Evolutionary conservation across 2,113 vertebrate species (phyloP).

Genomic region (Saguinus imperator): DNA sequence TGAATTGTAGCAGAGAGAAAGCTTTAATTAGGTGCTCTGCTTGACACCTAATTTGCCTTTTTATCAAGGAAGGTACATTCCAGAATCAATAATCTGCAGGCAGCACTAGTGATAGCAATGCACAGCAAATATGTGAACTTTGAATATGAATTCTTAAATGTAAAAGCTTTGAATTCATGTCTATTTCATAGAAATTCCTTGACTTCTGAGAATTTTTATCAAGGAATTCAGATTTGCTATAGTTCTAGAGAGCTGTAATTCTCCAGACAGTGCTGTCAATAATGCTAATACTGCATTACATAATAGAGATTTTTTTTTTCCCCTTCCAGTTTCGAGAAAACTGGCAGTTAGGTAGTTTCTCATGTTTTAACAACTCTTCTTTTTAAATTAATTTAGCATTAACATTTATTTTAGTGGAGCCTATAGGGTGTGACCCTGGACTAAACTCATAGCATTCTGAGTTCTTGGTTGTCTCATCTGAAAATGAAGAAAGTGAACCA

Average conservation of each 20-base stretch:
- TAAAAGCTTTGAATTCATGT: conserved; percentile 30
- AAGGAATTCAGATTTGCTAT: conserved; percentile 16
- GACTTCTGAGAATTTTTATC: conserved; percentile 33
- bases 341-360: background rate
- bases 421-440: background rate
- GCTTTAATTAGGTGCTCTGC: conserved; percentile 53
- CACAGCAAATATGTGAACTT: background rate
- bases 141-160: conserved; percentile 8
- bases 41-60: conserved; percentile 55
- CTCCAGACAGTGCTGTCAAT: background rate
- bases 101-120: background rate
- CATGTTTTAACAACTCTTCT: background rate
- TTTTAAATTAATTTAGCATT: conserved; percentile 4
- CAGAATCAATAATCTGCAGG: conserved; percentile 41
- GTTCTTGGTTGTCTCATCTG: background rate
- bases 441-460: background rate
- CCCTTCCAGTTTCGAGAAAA: conserved; percentile 4
- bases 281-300: background rate
- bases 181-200: conserved; percentile 30
- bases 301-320: background rate
- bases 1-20: conserved; percentile 60
- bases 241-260: background rate
- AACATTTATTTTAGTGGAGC: conserved; percentile 9
- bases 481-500: conserved; percentile 43
- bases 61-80: conserved; percentile 33